Evolutionary conservation across 2,888 invertebrate genomes (phyloP).

Genomic region (Physocephala rufipes): DNA sequence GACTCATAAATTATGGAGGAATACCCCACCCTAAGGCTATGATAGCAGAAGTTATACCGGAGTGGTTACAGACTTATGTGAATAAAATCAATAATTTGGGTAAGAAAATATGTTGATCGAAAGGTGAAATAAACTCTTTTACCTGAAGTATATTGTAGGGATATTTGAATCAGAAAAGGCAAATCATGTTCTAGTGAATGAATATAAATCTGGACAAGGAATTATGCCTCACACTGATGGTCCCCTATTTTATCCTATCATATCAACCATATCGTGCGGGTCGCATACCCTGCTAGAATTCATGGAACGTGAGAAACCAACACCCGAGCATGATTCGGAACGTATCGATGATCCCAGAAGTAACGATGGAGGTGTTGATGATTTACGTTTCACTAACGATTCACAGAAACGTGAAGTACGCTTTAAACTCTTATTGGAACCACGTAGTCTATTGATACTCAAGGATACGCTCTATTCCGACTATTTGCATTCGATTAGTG

Average conservation of each 20-base stretch:
- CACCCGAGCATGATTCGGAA: not conserved
- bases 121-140: not conserved
- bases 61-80: slow-evolving; percentile 81
- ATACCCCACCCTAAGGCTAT: slow-evolving; percentile 92
- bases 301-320: slow-evolving; percentile 50
- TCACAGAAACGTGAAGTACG: slow-evolving; percentile 57
- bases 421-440: slow-evolving; percentile 85
- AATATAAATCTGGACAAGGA: slow-evolving; percentile 92
- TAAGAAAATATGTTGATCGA: slow-evolving; percentile 55
- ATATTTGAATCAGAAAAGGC: slow-evolving; percentile 75
- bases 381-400: not conserved
- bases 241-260: slow-evolving; percentile 89
- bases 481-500: slow-evolving; percentile 88
- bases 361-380: too few relatives aligned
- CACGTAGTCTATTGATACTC: slow-evolving; percentile 86
- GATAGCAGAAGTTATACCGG: slow-evolving; percentile 88
- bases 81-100: slow-evolving; percentile 75
- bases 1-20: slow-evolving; percentile 98
- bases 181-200: slow-evolving; percentile 95
- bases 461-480: slow-evolving; percentile 83
- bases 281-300: slow-evolving; percentile 92
- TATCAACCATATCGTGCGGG: slow-evolving; percentile 91
- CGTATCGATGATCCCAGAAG: slow-evolving; percentile 16
- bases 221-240: slow-evolving; percentile 98
- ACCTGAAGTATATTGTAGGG: slow-evolving; percentile 41